phyloP scores from a whole-genome alignment of 1,140 invertebrate species.

The Drosophila neocordata region DNA sequence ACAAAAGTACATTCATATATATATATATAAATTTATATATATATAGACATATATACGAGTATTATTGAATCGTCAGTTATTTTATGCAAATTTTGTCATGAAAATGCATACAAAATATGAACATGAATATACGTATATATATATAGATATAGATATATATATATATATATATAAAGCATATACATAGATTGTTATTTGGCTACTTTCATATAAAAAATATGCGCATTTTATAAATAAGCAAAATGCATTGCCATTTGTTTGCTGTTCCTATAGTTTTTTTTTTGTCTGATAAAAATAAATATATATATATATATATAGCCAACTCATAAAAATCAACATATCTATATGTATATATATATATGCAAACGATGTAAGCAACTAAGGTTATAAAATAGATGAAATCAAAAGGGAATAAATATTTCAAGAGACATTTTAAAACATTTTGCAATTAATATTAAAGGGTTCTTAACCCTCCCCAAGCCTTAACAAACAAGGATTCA shows the following conservation, averaged over 20 bases:
- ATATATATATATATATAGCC: too few relatives aligned
- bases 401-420: too few relatives aligned
- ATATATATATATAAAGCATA: background rate
- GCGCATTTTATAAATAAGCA: conserved; percentile 6
- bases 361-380: too few relatives aligned
- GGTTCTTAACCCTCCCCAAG: too few relatives aligned
- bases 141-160: background rate
- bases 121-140: background rate
- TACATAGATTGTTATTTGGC: background rate
- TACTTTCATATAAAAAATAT: background rate
- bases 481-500: too few relatives aligned
- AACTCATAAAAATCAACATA: background rate
- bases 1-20: too few relatives aligned
- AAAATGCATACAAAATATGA: conserved; percentile 6
- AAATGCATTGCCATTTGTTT: background rate
- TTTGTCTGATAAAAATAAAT: background rate
- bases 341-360: background rate
- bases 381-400: too few relatives aligned
- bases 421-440: too few relatives aligned
- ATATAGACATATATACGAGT: too few relatives aligned
- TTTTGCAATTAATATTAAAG: too few relatives aligned
- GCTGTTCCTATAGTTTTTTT: background rate
- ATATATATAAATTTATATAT: too few relatives aligned
- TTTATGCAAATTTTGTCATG: conserved; percentile 4
- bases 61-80: conserved; percentile 8